phyloP scores from a whole-genome alignment of 2,113 vertebrate genomes.

The Tiliqua scincoides region DNA sequence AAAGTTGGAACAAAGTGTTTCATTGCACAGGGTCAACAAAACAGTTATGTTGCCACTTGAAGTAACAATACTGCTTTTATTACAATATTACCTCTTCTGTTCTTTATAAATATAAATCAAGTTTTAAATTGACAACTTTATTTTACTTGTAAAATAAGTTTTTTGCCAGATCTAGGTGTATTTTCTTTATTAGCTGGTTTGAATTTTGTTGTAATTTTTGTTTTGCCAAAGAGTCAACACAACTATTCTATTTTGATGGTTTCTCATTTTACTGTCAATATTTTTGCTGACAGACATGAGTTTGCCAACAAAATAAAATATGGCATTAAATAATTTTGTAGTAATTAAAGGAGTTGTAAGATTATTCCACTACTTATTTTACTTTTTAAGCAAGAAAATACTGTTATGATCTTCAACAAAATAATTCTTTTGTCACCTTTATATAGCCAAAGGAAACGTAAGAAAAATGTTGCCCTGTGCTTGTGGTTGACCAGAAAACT shows the following conservation, averaged over 20 bases:
- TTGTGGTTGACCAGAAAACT: slow-evolving; percentile 71
- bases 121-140: slow-evolving; percentile 76
- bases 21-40: slow-evolving; percentile 82
- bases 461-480: slow-evolving; percentile 63
- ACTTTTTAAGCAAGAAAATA: slow-evolving; percentile 37
- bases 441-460: slow-evolving; percentile 79
- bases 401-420: slow-evolving; percentile 71
- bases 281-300: slow-evolving; percentile 61
- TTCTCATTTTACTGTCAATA: slow-evolving; percentile 64
- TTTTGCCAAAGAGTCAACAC: slow-evolving; percentile 94
- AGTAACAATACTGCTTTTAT: slow-evolving; percentile 80
- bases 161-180: slow-evolving; percentile 78
- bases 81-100: slow-evolving; percentile 85
- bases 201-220: slow-evolving; percentile 68
- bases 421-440: slow-evolving; percentile 61
- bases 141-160: slow-evolving; percentile 76
- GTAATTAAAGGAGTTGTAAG: slow-evolving; percentile 51
- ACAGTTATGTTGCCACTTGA: slow-evolving; percentile 74
- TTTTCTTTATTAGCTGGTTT: slow-evolving; percentile 74
- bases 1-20: slow-evolving; percentile 74
- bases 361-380: slow-evolving; percentile 73
- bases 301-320: slow-evolving; percentile 70
- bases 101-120: slow-evolving; percentile 77
- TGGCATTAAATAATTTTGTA: slow-evolving; percentile 64
- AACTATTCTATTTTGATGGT: slow-evolving; percentile 77